Evolutionary conservation across 1,140 invertebrate genomes (phyloP).

Genomic region (Patella vulgata): DNA sequence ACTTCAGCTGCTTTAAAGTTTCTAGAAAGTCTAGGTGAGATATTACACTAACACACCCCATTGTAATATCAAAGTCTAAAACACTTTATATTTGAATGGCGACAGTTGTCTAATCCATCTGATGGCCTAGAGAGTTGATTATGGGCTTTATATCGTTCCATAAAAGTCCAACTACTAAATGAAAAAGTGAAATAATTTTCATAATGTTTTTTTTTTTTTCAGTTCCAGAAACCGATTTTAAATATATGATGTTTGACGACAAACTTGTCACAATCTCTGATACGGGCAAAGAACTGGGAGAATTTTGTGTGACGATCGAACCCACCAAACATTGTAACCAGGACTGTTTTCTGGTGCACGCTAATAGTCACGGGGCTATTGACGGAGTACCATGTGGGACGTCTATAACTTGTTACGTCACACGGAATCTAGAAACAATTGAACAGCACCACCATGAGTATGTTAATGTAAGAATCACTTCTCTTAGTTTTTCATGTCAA

Average conservation of each 20-base stretch:
- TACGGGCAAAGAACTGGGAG: slow-evolving; percentile 64
- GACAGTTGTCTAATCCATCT: neutral
- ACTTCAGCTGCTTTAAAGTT: no score
- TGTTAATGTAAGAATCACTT: slow-evolving; percentile 57
- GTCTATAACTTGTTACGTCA: slow-evolving; percentile 62
- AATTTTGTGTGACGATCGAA: slow-evolving; percentile 61
- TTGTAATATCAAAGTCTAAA: no score
- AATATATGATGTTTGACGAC: slow-evolving; percentile 64
- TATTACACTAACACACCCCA: no score
- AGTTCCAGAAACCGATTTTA: slow-evolving; percentile 61
- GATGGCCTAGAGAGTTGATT: no score
- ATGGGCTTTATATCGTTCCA: neutral
- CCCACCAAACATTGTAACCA: slow-evolving; percentile 48
- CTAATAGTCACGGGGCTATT: slow-evolving; percentile 65
- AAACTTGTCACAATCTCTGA: slow-evolving; percentile 62
- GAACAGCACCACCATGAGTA: slow-evolving; percentile 67
- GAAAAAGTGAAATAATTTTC: no score
- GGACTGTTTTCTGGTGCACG: slow-evolving; percentile 64
- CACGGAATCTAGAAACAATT: slow-evolving; percentile 61
- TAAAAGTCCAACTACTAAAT: no score
- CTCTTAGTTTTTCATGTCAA: neutral
- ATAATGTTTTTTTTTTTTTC: slow-evolving; percentile 4
- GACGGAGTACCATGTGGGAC: slow-evolving; percentile 66
- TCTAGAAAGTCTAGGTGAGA: no score
- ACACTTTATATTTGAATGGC: neutral